Percentiles rank a stretch among this genome's conserved stretches.
These are phyloP conservation scores for Agrochola litura DNA, from an alignment of 2,888 invertebrate species.

Conservation along the genomic window DNA sequence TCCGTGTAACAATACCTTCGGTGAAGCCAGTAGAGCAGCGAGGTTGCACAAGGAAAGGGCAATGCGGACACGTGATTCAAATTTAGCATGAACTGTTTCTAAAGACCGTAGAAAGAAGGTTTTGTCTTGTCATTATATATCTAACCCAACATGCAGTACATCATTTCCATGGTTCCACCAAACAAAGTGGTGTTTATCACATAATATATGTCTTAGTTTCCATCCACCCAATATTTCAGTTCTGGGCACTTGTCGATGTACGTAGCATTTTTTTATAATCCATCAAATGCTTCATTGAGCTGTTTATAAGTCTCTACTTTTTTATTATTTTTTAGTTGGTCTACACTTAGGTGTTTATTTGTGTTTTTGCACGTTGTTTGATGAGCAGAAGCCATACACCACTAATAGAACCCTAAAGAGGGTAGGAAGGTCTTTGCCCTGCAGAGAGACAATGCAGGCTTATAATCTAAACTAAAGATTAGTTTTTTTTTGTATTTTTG, in stretches of 20 bases:
- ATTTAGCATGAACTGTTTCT: not conserved
- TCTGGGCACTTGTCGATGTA: not conserved
- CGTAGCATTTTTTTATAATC: not conserved
- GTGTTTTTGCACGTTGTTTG: not conserved
- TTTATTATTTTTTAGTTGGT: not conserved
- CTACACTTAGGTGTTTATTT: too few species aligned
- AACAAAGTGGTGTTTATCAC: not conserved
- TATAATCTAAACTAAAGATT: too few species aligned
- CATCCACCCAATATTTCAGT: not conserved
- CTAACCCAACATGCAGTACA: not conserved
- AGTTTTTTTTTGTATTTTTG: too few species aligned
- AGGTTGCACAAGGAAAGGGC: slow-evolving; percentile 37
- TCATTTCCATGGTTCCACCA: not conserved
- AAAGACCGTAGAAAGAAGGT: not conserved
- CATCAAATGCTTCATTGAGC: not conserved
- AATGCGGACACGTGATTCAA: not conserved
- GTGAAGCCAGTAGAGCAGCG: slow-evolving; percentile 73
- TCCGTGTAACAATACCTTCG: slow-evolving; percentile 89
- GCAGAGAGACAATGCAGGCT: too few species aligned
- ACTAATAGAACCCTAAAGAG: not conserved
- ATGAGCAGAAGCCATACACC: too few species aligned
- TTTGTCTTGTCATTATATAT: not conserved
- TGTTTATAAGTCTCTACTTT: not conserved
- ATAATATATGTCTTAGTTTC: not conserved
- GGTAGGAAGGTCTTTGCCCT: not conserved